phyloP scores from a whole-genome alignment of 2,797 vertebrate genomes.

The Capromys pilorides region DNA sequence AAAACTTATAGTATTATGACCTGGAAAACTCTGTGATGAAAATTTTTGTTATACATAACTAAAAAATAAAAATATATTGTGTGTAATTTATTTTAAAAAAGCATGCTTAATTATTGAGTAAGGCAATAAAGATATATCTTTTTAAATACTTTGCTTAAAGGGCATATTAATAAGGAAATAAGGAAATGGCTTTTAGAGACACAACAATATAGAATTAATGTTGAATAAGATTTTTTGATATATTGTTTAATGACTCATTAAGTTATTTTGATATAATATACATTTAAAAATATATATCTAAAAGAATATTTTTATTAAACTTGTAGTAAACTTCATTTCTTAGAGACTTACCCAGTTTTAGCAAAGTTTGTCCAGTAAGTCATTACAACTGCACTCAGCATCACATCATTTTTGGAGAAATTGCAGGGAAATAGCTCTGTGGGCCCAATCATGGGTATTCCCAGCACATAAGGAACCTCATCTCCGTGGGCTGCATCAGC shows the following conservation, averaged over 20 bases:
- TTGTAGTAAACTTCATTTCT: neutral
- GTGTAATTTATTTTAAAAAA: slow-evolving; percentile 23
- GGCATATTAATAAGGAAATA: neutral
- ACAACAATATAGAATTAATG: neutral
- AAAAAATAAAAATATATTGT: neutral
- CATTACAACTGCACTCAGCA: slow-evolving; percentile 99
- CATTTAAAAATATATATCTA: slow-evolving; percentile 18
- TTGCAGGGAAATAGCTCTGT: slow-evolving; percentile 99
- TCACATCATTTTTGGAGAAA: slow-evolving; percentile 99
- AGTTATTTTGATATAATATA: neutral
- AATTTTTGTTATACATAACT: neutral
- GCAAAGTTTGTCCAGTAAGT: slow-evolving; percentile 99
- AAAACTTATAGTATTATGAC: neutral
- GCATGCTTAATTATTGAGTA: neutral
- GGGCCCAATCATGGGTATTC: slow-evolving; percentile 98
- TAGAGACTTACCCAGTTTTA: slow-evolving; percentile 94
- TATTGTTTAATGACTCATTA: neutral
- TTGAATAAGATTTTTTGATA: neutral
- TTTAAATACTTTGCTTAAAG: slow-evolving; percentile 26
- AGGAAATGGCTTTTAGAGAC: neutral
- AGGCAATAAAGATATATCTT: neutral
- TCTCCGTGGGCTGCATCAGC: slow-evolving; percentile 98
- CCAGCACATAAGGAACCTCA: slow-evolving; percentile 98
- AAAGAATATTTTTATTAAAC: slow-evolving; percentile 11
- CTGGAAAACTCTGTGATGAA: neutral